A percentile compares a stretch with the other conserved stretches of the same genome.
Evolutionary conservation across 2,888 invertebrate species (phyloP).

Genomic region (Diarsia rubi): DNA sequence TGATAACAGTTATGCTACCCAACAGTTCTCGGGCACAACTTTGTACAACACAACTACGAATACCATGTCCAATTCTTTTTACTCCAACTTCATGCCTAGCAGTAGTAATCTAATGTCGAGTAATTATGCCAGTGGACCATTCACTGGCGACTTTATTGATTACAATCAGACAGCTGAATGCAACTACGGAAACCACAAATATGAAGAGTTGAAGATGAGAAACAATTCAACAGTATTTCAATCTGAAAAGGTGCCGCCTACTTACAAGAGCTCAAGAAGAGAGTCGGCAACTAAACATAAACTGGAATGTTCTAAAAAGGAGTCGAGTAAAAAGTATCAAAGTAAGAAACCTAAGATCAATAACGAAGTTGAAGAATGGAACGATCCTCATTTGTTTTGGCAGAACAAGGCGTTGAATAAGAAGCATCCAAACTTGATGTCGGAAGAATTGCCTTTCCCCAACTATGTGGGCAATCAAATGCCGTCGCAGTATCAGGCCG

Average conservation of each 20-base stretch:
- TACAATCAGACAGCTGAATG: slow-evolving; percentile 86
- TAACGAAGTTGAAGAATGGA: slow-evolving; percentile 86
- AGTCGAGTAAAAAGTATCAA: slow-evolving; percentile 85
- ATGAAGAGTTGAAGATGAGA: slow-evolving; percentile 86
- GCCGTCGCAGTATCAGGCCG: slow-evolving; percentile 85
- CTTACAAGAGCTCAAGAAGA: slow-evolving; percentile 83
- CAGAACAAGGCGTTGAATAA: slow-evolving; percentile 83
- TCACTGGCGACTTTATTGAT: slow-evolving; percentile 85
- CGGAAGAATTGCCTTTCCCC: slow-evolving; percentile 84
- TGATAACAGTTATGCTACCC: slow-evolving; percentile 83
- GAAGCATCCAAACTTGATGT: slow-evolving; percentile 81
- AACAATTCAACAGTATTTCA: slow-evolving; percentile 80
- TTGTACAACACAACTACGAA: slow-evolving; percentile 87
- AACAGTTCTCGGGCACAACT: slow-evolving; percentile 86
- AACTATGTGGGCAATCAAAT: slow-evolving; percentile 87
- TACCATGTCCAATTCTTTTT: slow-evolving; percentile 88
- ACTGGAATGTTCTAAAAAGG: slow-evolving; percentile 88
- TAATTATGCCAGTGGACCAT: slow-evolving; percentile 84
- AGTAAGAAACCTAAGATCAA: slow-evolving; percentile 83
- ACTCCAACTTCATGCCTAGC: slow-evolving; percentile 87
- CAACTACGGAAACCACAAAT: slow-evolving; percentile 86
- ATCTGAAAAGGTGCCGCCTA: slow-evolving; percentile 80
- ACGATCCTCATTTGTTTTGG: slow-evolving; percentile 83
- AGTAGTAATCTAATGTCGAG: slow-evolving; percentile 84
- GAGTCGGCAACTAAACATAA: slow-evolving; percentile 87